Evolutionary conservation across 2,888 invertebrate species (phyloP), one percentile per base, ranked within the genome.

Genomic region (Nemurella pictetii): DNA sequence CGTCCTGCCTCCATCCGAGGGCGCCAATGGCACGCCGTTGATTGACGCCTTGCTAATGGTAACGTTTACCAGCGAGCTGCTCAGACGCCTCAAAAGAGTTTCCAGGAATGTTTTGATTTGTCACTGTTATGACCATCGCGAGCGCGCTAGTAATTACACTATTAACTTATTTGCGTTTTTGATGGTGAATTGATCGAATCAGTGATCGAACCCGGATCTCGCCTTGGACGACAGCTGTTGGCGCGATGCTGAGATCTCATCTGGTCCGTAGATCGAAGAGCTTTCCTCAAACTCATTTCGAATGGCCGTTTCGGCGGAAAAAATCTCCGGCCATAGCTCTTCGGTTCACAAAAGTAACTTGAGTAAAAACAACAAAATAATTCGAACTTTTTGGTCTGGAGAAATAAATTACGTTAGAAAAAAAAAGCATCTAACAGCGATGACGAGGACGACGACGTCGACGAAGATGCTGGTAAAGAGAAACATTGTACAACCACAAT

Each of bases 401-500:
- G 82, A 72, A 72, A 82, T 72, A 82, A 82, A 82, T 55, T 55
- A 72, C 20, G 26, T 26, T 35, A 81, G 7, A 15, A 72, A 55
- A 82, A 32, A 82, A 55, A 82, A 20, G 74, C 25, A n/a, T 55
- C 55, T 20, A 35, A 35, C 35, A 12, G 12, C 35, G 4, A 35
- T 12, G 35, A 35, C 55, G 12, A 12, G 15, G 55, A 55, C 55
- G 55, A 55, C 55, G 55, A 55, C 55, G 55, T 55, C 20, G 55
- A 55, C 9, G 55, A n/a, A 20, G 55, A 55, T 55, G 55, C 55
- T 55, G 55, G 75, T 75, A 9, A 28, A 75, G 75, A 75, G 78
- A 78, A 78, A 78, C 78, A 78, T 78, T 78, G 78, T 29, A 82
- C 82, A 82, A 82, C 29, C 72, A 72, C 82, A 82, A 82, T 82